These are phyloP conservation scores for Calliphora vomitoria DNA, from an alignment of 2,888 invertebrate species.

Conservation along the genomic window DNA sequence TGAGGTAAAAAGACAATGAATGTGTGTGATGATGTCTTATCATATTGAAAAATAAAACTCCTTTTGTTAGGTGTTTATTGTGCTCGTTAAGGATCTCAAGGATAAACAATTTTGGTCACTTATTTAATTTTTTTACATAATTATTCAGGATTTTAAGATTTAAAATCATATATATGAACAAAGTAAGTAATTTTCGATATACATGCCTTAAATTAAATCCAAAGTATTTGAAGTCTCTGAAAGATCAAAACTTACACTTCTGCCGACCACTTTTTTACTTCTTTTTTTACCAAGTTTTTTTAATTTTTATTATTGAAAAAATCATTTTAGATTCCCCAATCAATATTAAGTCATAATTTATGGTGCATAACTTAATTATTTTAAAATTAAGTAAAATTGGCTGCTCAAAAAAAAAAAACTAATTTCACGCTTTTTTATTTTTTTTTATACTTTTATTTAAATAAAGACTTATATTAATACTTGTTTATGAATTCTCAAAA, in stretches of 20 bases:
- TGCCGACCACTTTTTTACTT: too few relatives aligned
- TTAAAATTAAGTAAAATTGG: not conserved
- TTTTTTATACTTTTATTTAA: not conserved
- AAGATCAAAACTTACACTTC: too few relatives aligned
- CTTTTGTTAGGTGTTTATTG: slow-evolving; percentile 68
- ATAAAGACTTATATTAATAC: slow-evolving; percentile 28
- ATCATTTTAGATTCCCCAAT: too few relatives aligned
- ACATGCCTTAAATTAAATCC: too few relatives aligned
- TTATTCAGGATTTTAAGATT: not conserved
- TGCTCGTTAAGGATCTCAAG: slow-evolving; percentile 55
- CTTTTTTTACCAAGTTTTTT: too few relatives aligned
- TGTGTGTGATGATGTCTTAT: slow-evolving; percentile 2
- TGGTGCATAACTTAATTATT: not conserved
- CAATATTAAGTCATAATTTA: too few relatives aligned
- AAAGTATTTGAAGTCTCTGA: too few relatives aligned
- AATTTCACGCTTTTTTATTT: too few relatives aligned
- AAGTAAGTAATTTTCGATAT: too few relatives aligned
- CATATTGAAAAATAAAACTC: slow-evolving; percentile 23
- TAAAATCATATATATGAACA: not conserved
- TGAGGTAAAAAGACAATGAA: slow-evolving; percentile 55
- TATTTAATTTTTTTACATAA: slow-evolving; percentile 31
- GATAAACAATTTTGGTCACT: slow-evolving; percentile 67
- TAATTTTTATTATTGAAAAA: too few relatives aligned
- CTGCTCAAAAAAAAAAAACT: slow-evolving; percentile 6
- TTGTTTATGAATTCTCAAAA: slow-evolving; percentile 45